Base-by-base conservation (phyloP, 2,797 vertebrate genomes). In the Paguma larvata region DNA sequence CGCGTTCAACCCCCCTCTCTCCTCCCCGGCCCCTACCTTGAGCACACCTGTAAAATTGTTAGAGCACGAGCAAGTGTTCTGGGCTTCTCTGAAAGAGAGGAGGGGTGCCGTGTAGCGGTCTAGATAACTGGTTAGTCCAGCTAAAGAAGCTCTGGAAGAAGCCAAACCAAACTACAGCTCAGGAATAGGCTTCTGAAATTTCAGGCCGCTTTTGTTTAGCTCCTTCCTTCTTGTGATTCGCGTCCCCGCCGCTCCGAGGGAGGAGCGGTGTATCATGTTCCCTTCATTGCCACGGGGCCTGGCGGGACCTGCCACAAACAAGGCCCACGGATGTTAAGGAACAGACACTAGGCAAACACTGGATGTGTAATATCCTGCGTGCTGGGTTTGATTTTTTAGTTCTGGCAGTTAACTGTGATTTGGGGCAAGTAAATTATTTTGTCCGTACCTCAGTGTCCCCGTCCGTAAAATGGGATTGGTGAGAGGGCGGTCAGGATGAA, bases 391-490 rank as follows among this genome's bases (percentile, higher is more conserved):
- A 23, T 38, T 68, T 68, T 85, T 89, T n/a, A 67, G 15, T 75
- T 78, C 13, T 78, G 14, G 51, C 73, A 82, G 7, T 84, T 65
- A 86, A 67, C 34, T 88, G 67, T 95, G 80, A 72, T 82, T 87
- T 62, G 84, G 70, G 27, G 38, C 85, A 77, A 68, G 38, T 68
- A 48, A 62, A 62, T 91, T 89, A 65, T 72, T 90, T 95, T 90
- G 73, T 19, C 14, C 63, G 27, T 70, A 38, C 53, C 27, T 73
- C 59, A 48, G 5, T 75, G 44, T 46, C 11, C 46, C 46, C 27
- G 23, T 75, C 51, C 85, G 72, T 97, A 85, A 68, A 70, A 70
- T 12, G 32, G 82, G 7, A 18, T 32, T 56, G 41, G 48, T 72
- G 48, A 53, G 53, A 62, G 41, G 38, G 34, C 65, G 48, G 67